A percentile compares a stretch with the other conserved stretches of the same genome.
These are phyloP conservation scores for Salticus scenicus DNA, from an alignment of 2,888 invertebrate genomes.

Conservation along the genomic window DNA sequence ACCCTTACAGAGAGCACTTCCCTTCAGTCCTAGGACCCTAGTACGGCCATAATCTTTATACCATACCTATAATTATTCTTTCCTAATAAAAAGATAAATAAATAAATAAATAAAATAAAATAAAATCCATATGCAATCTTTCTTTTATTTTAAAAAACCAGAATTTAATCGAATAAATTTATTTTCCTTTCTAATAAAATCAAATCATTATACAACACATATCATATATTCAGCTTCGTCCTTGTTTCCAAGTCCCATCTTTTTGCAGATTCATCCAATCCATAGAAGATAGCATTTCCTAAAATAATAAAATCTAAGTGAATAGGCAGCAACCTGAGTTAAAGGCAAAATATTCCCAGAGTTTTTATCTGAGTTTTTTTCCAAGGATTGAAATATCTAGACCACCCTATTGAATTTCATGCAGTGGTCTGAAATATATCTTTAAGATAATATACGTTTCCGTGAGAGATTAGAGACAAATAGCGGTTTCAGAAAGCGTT, in stretches of 20 bases:
- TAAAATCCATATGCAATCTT: no score
- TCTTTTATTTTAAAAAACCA: no score
- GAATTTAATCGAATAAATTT: no score
- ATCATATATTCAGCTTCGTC: constrained; percentile 5
- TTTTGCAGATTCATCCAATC: constrained; percentile 33
- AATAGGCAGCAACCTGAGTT: constrained; percentile 21
- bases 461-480: constrained; percentile 44
- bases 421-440: constrained; percentile 36
- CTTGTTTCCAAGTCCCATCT: neutral
- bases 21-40: no score
- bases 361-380: constrained; percentile 18
- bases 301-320: neutral
- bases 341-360: constrained; percentile 49
- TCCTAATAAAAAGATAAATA: no score
- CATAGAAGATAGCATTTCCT: constrained; percentile 19
- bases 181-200: no score
- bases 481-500: constrained; percentile 19
- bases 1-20: no score
- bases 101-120: no score
- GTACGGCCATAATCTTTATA: no score
- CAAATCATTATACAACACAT: neutral
- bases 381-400: constrained; percentile 38
- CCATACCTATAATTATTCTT: no score
- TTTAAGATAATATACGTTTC: constrained; percentile 52
- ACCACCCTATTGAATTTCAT: constrained; percentile 54